Conservation (phyloP, 2,888 invertebrate species). For the Hedya salicella region DNA sequence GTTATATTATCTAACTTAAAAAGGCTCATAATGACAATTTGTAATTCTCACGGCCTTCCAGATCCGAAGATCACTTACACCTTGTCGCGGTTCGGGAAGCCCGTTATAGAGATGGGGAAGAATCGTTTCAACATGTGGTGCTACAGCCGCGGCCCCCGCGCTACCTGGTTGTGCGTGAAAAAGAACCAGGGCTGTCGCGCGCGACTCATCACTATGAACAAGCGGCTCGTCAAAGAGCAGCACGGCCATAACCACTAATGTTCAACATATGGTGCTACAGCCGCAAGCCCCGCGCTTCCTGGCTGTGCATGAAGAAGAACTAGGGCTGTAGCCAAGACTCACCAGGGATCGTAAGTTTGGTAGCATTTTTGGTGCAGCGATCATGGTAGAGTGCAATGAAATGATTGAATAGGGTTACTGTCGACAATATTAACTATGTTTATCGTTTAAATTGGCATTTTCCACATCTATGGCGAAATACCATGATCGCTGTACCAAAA, state of each 20-base stretch:
- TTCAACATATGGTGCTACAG: constrained; percentile 55
- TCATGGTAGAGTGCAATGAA: too few species aligned
- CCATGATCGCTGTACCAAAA: too few species aligned
- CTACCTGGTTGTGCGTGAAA: constrained; percentile 49
- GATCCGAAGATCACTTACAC: constrained; percentile 35
- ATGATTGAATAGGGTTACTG: too few species aligned
- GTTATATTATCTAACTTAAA: too few species aligned
- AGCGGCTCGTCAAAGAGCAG: not conserved
- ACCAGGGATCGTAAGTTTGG: too few species aligned
- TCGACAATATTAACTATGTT: too few species aligned
- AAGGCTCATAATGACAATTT: too few species aligned
- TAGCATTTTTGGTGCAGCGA: too few species aligned
- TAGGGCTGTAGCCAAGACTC: not conserved
- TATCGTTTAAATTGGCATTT: too few species aligned
- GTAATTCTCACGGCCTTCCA: too few species aligned
- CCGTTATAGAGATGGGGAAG: constrained; percentile 50
- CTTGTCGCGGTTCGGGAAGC: constrained; percentile 28
- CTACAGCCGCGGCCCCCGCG: constrained; percentile 50
- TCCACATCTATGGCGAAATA: too few species aligned
- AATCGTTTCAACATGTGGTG: constrained; percentile 56
- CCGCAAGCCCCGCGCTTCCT: constrained; percentile 51
- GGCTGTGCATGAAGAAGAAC: constrained; percentile 45
- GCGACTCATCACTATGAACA: not conserved
- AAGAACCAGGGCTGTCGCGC: not conserved
- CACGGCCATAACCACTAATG: not conserved